Evolutionary conservation across 2,797 vertebrate species (phyloP), one percentile per base, ranked within the genome.

Genomic region (Galago senegalensis): DNA sequence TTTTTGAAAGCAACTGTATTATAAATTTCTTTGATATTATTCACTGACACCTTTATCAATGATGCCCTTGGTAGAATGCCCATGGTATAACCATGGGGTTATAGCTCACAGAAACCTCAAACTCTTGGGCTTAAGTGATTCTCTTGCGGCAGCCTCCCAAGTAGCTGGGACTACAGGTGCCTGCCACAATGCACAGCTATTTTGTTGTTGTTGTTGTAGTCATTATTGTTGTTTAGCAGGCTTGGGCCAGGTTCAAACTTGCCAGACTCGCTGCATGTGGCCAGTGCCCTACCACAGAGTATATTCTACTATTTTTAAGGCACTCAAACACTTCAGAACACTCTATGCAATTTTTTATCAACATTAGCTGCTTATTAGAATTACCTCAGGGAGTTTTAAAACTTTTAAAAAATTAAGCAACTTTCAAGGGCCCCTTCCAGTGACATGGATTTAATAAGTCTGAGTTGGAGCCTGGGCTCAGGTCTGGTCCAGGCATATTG

Each of bases 1-100:
- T 85, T 85, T 88, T 27, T 88, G 31, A n/a, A 89, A 83, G 16
- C 4, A 91, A 72, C 43, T 87, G 2, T 81, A 18, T 27, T 43
- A 49, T 56, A 72, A 13, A 25, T 89, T 94, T 80, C 67, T 89
- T 73, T 18, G 79, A 18, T 70, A 73, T 75, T 85, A 37, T 89
- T 80, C 80, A 49, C 12, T 16, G 37, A 34, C 5, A 89, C 25
- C 82, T 87, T 91, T 85, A 37, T 76, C 60, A 61, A 34, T 40
- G 25, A 20, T 72, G 70, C 7, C 29, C 23, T 83, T 46, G 43
- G 43, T 46, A 46, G 43, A 46, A 10, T 46, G 7, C 34, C 34
- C 34, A 34, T 34, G 34, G 34, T 34, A 34, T 34, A 34, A 34
- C 43, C 43, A 10, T 7, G 43, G 43, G 43, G 43, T 46, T 46